Evolutionary conservation across 2,888 invertebrate genomes (phyloP).

Genomic region (Scelioninae gen. 2): DNA sequence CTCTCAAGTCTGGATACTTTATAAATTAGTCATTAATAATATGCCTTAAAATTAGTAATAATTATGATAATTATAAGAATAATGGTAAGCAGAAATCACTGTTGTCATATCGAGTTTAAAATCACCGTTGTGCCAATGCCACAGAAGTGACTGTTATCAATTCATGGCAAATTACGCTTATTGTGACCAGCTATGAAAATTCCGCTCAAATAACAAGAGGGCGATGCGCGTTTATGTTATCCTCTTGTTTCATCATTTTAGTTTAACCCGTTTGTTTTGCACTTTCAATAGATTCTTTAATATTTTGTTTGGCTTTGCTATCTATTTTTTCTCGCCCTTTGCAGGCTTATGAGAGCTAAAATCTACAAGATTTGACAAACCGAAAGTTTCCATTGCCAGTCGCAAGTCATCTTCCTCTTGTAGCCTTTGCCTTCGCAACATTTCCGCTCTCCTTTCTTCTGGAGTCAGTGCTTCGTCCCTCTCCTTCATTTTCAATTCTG

Average conservation of each 20-base stretch:
- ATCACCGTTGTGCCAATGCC: slow-evolving; percentile 60
- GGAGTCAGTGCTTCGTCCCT: slow-evolving; percentile 82
- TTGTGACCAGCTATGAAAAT: slow-evolving; percentile 42
- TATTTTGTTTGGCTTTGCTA: slow-evolving; percentile 4
- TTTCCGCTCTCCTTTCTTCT: slow-evolving; percentile 86
- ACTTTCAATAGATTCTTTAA: neutral
- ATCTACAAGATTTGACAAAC: slow-evolving; percentile 77
- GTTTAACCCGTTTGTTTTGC: slow-evolving; percentile 17
- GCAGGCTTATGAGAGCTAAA: slow-evolving; percentile 73
- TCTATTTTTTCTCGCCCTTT: slow-evolving; percentile 72
- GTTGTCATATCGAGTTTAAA: slow-evolving; percentile 24
- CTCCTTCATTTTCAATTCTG: slow-evolving; percentile 79
- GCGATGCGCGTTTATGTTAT: slow-evolving; percentile 7
- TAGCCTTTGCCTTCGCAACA: slow-evolving; percentile 86
- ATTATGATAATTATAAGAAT: slow-evolving; percentile 6
- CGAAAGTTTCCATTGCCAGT: slow-evolving; percentile 92
- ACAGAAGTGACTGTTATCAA: slow-evolving; percentile 2
- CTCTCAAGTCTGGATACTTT: slow-evolving; percentile 32
- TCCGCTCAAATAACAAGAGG: slow-evolving; percentile 24
- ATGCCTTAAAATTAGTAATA: slow-evolving; percentile 29
- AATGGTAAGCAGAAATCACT: neutral
- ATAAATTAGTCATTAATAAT: slow-evolving; percentile 24
- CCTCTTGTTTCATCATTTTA: slow-evolving; percentile 11
- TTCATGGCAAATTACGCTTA: slow-evolving; percentile 13
- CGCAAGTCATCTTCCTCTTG: slow-evolving; percentile 92